Base-by-base conservation (phyloP, 35 echinoderm and acorn worm genomes). In the Amphiura filiformis region DNA sequence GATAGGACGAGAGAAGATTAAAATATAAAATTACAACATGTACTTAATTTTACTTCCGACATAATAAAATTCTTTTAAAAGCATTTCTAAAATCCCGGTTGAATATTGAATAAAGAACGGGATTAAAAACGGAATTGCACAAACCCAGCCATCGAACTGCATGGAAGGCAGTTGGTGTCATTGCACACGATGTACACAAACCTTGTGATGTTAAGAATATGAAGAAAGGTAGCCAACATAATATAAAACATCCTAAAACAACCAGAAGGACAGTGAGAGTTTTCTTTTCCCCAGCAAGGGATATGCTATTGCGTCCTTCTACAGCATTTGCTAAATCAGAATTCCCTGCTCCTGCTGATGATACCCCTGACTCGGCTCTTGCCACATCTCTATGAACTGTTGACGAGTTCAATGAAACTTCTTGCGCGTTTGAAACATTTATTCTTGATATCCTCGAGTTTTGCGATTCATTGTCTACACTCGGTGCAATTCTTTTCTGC, bases 191-290 rank as follows among this genome's bases (percentile, higher is more conserved):
- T 26, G 28, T 3, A n/a, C 7, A 87, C 93, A 37, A n/a, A 4
- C 37, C 30, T 30, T 70, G 61, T 70, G 61, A 70, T 11, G 90
- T 76, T 77, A 83, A 82, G 0, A 94, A 23, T 11, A 87, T 79
- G 49, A 97, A 97, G 82, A 94, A 97, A 1, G 95, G 95, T 34
- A 93, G 64, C 92, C 91, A 97, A 36, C 90, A 93, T 2, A 89
- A 39, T 31, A 96, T 86, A 82, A 96, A 96, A 35, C 82, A 87
- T 9, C 92, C 57, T 13, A 96, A n/a, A 12, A 96, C 94, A 34
- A 96, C 81, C 0, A 32, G 83, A 37, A n/a, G 92, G 80, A 35
- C 84, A 77, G 88, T 70, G 15, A 91, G 78, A 20, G n/a, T n/a
- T n/a, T n/a, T 89, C 18, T 75, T 38, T 65, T 96, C 91, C 20